phyloP scores from a whole-genome alignment of 1,140 invertebrate genomes.

The Nasonia giraulti region DNA sequence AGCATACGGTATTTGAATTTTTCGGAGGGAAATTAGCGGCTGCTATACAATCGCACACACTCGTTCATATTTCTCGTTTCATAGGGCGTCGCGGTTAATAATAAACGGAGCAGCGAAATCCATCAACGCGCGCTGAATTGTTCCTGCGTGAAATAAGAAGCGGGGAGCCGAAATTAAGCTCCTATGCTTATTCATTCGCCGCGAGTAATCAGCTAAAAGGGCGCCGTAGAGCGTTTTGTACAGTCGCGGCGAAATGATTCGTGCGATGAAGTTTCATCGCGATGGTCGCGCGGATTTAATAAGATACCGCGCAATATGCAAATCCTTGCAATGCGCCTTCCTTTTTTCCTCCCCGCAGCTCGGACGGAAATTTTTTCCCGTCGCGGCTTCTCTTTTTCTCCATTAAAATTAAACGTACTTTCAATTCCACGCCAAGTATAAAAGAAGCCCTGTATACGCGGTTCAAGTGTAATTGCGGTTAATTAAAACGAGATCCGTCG shows the following conservation, averaged over 20 bases:
- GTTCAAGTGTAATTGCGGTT: background rate
- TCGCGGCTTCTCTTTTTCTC: background rate
- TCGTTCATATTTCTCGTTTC: too few relatives aligned
- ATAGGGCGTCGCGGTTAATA: slow-evolving; percentile 14
- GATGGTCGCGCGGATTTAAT: slow-evolving; percentile 43
- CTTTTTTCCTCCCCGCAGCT: background rate
- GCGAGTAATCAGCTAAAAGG: slow-evolving; percentile 50
- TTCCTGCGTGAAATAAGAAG: background rate
- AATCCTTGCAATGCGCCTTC: background rate
- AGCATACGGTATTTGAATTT: too few relatives aligned
- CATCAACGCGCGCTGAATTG: background rate
- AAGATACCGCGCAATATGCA: slow-evolving; percentile 44
- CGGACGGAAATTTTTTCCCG: background rate
- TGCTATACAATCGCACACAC: too few relatives aligned
- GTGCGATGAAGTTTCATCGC: slow-evolving; percentile 38
- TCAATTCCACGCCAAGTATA: background rate
- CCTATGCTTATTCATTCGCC: slow-evolving; percentile 26
- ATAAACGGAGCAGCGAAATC: slow-evolving; percentile 18
- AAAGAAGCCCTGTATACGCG: background rate
- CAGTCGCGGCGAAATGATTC: slow-evolving; percentile 34
- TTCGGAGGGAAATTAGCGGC: too few relatives aligned
- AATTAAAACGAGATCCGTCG: background rate
- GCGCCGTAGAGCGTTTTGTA: slow-evolving; percentile 30
- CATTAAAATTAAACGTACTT: slow-evolving; percentile 15
- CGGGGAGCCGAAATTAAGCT: slow-evolving; percentile 36